phyloP scores from a whole-genome alignment of 2,113 vertebrate species.

The Rhea pennata region DNA sequence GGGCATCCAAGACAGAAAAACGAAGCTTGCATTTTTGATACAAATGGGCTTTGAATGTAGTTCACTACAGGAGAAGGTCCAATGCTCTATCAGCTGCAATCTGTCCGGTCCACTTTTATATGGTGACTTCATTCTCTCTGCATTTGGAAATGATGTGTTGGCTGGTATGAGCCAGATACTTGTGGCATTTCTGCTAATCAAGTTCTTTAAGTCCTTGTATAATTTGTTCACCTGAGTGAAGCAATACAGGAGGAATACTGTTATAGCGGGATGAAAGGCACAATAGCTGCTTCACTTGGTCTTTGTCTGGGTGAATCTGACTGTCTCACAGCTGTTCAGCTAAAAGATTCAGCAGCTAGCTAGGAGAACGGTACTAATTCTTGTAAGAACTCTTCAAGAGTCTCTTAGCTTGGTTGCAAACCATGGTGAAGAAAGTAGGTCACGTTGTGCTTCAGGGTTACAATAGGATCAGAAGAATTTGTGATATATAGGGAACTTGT shows the following conservation, averaged over 20 bases:
- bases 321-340: not conserved
- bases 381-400: not conserved
- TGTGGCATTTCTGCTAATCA: not conserved
- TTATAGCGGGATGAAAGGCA: not conserved
- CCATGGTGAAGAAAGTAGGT: not conserved
- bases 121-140: not conserved
- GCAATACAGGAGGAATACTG: not conserved
- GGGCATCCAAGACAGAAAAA: not conserved
- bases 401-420: fast-evolving
- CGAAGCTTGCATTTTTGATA: not conserved
- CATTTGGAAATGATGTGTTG: not conserved
- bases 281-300: not conserved
- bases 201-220: not conserved
- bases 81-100: not conserved
- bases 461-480: not conserved
- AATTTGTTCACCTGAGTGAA: not conserved
- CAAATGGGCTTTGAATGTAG: fast-evolving
- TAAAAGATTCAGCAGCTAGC: not conserved
- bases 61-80: not conserved
- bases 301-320: not conserved
- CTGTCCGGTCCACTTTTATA: not conserved
- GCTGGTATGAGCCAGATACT: not conserved
- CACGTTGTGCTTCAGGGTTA: not conserved
- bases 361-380: not conserved
- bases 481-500: not conserved